phyloP scores from a whole-genome alignment of 2,888 invertebrate genomes.

The Mellilla xanthometata region DNA sequence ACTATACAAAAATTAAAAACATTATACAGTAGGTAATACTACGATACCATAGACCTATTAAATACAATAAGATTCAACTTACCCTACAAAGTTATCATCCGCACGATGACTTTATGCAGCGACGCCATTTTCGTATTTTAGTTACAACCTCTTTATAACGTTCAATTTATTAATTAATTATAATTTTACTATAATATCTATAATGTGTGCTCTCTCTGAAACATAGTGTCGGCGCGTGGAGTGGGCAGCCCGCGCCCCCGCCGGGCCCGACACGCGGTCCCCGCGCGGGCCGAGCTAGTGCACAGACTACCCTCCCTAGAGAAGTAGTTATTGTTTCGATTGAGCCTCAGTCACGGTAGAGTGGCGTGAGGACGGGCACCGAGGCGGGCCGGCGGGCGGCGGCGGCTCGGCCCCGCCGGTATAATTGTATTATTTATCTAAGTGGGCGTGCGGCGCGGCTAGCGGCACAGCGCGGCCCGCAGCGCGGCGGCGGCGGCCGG shows the following conservation, averaged over 20 bases:
- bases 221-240: constrained; percentile 43
- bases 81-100: constrained; percentile 61
- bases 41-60: constrained; percentile 75
- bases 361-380: constrained; percentile 29
- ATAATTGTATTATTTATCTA: constrained; percentile 66
- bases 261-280: not conserved
- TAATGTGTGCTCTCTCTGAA: constrained; percentile 68
- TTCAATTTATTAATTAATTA: constrained; percentile 65
- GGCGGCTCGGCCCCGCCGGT: constrained; percentile 34
- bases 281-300: not conserved
- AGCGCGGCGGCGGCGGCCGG: constrained; percentile 68
- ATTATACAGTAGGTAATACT: constrained; percentile 70
- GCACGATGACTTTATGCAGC: constrained; percentile 57
- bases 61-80: constrained; percentile 79
- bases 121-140: constrained; percentile 70
- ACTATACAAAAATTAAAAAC: constrained; percentile 83
- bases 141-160: constrained; percentile 78
- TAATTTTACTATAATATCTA: constrained; percentile 59
- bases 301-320: constrained; percentile 36
- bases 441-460: constrained; percentile 26
- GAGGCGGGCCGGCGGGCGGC: not conserved
- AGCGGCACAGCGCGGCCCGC: constrained; percentile 40
- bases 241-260: constrained; percentile 1
- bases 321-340: constrained; percentile 46
- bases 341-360: constrained; percentile 45